Evolutionary conservation across 2,797 vertebrate genomes (phyloP).

Genomic region (Chiroxiphia lanceolata): DNA sequence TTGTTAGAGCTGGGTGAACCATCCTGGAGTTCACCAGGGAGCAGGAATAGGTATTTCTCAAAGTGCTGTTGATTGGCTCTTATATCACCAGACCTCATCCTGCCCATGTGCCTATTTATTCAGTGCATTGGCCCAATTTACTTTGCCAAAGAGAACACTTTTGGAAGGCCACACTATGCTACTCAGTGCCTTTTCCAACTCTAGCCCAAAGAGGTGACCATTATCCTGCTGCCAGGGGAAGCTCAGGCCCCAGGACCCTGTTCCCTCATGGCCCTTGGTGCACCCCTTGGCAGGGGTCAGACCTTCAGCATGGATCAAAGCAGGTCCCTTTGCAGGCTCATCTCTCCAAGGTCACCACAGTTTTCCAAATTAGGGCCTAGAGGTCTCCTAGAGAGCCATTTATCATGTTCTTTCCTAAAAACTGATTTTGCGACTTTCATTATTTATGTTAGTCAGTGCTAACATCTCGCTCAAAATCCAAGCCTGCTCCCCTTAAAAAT

Average conservation of each 20-base stretch:
- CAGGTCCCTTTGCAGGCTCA: neutral
- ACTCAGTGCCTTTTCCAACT: neutral
- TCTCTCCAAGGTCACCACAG: neutral
- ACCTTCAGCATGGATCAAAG: neutral
- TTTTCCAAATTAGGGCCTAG: neutral
- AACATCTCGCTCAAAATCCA: neutral
- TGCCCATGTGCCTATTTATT: neutral
- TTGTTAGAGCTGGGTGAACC: neutral
- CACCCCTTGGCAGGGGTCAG: neutral
- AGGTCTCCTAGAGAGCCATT: neutral
- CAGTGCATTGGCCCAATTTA: neutral
- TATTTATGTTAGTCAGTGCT: neutral
- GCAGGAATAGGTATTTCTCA: neutral
- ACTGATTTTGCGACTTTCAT: neutral
- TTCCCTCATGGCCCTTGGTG: neutral
- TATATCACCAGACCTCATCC: neutral
- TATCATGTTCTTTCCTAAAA: neutral
- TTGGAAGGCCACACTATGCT: neutral
- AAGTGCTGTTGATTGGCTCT: neutral
- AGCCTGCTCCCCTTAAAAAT: neutral
- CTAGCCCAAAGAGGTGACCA: neutral
- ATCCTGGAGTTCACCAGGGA: fast-evolving
- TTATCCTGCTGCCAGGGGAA: neutral
- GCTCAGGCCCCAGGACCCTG: neutral
- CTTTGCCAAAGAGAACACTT: neutral